These are phyloP conservation scores for Onychostruthus taczanowskii DNA, from an alignment of 2,113 vertebrate species.

Conservation along the genomic window DNA sequence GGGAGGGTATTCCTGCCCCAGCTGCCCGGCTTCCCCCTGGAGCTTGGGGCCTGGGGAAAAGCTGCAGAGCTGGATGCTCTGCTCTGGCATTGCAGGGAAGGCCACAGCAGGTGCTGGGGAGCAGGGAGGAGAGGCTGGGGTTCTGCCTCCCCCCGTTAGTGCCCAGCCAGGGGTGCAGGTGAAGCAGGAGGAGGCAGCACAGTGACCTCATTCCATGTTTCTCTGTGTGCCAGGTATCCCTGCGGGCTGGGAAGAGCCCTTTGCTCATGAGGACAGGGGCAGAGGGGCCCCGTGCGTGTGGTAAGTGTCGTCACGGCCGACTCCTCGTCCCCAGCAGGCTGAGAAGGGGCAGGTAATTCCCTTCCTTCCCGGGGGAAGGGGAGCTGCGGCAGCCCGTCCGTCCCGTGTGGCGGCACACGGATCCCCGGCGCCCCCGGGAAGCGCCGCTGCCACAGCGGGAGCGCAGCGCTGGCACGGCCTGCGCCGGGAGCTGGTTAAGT, in stretches of 20 bases:
- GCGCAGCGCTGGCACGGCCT: constrained; percentile 69
- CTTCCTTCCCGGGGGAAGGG: background rate
- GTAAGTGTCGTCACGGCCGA: accelerated
- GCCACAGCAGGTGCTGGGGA: background rate
- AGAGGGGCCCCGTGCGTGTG: background rate
- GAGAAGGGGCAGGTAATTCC: background rate
- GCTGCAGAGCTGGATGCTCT: background rate
- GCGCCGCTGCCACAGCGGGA: background rate
- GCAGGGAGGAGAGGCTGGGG: background rate
- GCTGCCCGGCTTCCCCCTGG: background rate
- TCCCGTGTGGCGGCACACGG: background rate
- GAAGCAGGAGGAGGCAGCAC: background rate
- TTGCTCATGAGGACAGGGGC: background rate
- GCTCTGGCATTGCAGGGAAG: accelerated
- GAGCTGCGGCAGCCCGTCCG: background rate
- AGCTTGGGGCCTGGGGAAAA: background rate
- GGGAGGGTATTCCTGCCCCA: background rate
- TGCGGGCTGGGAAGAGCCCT: background rate
- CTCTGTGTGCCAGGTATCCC: background rate
- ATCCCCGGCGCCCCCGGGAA: background rate
- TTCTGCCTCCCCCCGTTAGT: accelerated
- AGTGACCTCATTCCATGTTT: accelerated
- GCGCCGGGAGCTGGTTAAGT: constrained; percentile 66
- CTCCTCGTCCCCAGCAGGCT: background rate
- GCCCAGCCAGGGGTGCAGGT: background rate